These are phyloP conservation scores for Drosophila kanekoi DNA, from an alignment of 2,888 invertebrate species.

Conservation along the genomic window DNA sequence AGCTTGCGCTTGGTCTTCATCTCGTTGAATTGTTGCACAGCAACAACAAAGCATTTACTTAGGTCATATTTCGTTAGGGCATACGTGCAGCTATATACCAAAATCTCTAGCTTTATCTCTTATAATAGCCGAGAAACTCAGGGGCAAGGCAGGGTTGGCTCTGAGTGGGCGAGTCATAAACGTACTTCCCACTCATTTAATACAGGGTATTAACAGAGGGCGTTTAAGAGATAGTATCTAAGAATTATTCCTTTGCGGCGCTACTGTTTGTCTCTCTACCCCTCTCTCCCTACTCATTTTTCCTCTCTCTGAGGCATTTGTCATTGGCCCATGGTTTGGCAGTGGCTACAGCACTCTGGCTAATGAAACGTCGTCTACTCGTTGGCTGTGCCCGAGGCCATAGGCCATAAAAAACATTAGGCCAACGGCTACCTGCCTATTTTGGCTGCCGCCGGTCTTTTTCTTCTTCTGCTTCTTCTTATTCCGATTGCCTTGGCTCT, in stretches of 20 bases:
- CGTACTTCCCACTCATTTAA: background rate
- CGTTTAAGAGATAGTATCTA: slow-evolving; percentile 13
- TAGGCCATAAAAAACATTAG: slow-evolving; percentile 68
- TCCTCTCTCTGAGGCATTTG: slow-evolving; percentile 55
- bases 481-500: slow-evolving; percentile 35
- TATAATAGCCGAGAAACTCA: too few relatives aligned
- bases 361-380: slow-evolving; percentile 64
- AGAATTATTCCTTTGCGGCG: slow-evolving; percentile 30
- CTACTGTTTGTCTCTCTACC: slow-evolving; percentile 16
- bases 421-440: slow-evolving; percentile 48
- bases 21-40: too few relatives aligned
- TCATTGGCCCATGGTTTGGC: slow-evolving; percentile 50
- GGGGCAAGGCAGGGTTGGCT: too few relatives aligned
- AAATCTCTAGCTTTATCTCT: too few relatives aligned
- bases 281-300: background rate
- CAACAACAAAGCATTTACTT: too few relatives aligned
- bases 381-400: slow-evolving; percentile 35
- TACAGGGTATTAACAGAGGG: slow-evolving; percentile 26
- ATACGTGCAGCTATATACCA: too few relatives aligned
- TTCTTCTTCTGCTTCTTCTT: slow-evolving; percentile 6
- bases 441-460: slow-evolving; percentile 20
- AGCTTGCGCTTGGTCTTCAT: too few relatives aligned
- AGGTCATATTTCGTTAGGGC: too few relatives aligned
- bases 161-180: too few relatives aligned
- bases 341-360: slow-evolving; percentile 61